Conservation (phyloP, 2,888 invertebrate species). For the Rhabditoides inermis region DNA sequence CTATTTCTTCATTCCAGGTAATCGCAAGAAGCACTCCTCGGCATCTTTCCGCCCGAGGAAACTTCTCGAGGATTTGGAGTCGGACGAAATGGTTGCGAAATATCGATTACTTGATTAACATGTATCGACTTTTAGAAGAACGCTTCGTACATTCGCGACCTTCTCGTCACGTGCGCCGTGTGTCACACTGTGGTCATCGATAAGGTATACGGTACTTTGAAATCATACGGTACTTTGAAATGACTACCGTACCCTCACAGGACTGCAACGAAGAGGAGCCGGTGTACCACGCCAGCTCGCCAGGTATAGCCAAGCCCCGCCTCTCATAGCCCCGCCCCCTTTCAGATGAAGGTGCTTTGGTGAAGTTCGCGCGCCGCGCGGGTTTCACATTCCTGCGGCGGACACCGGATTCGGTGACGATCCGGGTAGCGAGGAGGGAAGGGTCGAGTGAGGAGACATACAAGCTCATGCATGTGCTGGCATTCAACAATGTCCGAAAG, state of each 20-base stretch:
- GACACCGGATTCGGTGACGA: slow-evolving; percentile 69
- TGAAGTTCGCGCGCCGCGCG: slow-evolving; percentile 75
- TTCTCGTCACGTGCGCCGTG: slow-evolving; percentile 81
- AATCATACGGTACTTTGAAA: no score
- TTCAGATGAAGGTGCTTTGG: slow-evolving; percentile 85
- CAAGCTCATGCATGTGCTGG: slow-evolving; percentile 77
- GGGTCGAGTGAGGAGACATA: slow-evolving; percentile 58
- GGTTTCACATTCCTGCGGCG: slow-evolving; percentile 82
- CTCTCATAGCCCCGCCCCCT: neutral
- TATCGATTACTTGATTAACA: neutral
- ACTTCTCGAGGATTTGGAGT: slow-evolving; percentile 12
- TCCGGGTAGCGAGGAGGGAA: neutral
- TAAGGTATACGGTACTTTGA: no score
- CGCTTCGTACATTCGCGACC: slow-evolving; percentile 60
- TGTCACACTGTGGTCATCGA: slow-evolving; percentile 97
- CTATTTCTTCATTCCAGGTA: neutral
- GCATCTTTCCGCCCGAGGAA: slow-evolving; percentile 9
- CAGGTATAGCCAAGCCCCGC: slow-evolving; percentile 6
- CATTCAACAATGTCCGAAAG: slow-evolving; percentile 78
- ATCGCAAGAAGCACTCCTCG: neutral
- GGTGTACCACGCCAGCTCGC: slow-evolving; percentile 22
- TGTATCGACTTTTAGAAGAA: neutral
- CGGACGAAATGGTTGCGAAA: neutral
- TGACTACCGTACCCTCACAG: no score
- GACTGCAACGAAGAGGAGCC: slow-evolving; percentile 48